A percentile compares a stretch with the other conserved stretches of the same genome.
Evolutionary conservation across 30 jellyfish, hydroid and myxozoan species (phyloP).

Genomic region (Phacellophora camtschatica): DNA sequence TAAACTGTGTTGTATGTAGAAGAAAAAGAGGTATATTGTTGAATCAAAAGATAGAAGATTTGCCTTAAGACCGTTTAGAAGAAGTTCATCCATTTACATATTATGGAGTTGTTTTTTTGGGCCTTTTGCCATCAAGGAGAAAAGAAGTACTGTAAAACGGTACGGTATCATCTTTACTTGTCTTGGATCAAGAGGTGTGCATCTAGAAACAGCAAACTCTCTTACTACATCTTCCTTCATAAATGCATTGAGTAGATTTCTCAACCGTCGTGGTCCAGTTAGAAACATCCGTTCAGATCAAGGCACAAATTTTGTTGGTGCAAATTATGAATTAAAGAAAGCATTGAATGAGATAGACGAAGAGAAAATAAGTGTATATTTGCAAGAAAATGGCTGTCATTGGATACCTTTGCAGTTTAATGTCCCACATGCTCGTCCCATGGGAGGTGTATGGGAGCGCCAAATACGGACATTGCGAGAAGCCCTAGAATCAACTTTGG

Average conservation of each 20-base stretch:
- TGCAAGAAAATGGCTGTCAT: slow-evolving; percentile 1
- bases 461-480: no score
- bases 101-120: slow-evolving; percentile 55
- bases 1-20: slow-evolving; percentile 16
- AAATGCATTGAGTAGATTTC: no score
- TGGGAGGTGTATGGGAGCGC: slow-evolving; percentile 66
- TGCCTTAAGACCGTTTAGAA: slow-evolving; percentile 17
- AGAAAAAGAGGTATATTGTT: slow-evolving; percentile 4
- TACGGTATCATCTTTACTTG: slow-evolving; percentile 50
- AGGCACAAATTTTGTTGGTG: slow-evolving; percentile 49
- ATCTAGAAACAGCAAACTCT: slow-evolving; percentile 40
- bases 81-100: slow-evolving; percentile 25
- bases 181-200: slow-evolving; percentile 38
- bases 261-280: slow-evolving; percentile 30
- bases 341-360: slow-evolving; percentile 37
- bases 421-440: slow-evolving; percentile 36
- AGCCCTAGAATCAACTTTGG: no score
- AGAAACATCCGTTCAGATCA: slow-evolving; percentile 14
- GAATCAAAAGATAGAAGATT: slow-evolving; percentile 40
- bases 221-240: no score
- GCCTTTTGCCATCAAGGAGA: slow-evolving; percentile 21
- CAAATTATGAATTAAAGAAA: slow-evolving; percentile 6
- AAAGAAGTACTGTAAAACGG: slow-evolving; percentile 20
- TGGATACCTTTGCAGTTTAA: slow-evolving; percentile 28
- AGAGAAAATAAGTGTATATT: neutral